Percentiles rank a stretch among this genome's conserved stretches.
Conservation (phyloP, 2,113 vertebrate species). For the Coptodon rendalli region DNA sequence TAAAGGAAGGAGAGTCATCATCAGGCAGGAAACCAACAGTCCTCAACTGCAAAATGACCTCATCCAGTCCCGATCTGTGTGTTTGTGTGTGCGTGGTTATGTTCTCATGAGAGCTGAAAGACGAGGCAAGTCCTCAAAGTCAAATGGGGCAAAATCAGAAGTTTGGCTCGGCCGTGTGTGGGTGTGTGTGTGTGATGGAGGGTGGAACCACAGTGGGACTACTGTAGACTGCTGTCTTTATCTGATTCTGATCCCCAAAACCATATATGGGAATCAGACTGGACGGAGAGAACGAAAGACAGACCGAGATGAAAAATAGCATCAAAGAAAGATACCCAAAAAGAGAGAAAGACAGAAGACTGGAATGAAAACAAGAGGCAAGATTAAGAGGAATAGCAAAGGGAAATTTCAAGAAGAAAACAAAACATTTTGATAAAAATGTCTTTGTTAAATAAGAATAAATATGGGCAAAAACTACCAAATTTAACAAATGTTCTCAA, state of each 20-base stretch:
- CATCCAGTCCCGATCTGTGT: slow-evolving; percentile 14
- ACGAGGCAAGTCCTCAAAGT: background rate
- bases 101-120: slow-evolving; percentile 2
- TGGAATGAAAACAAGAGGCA: fast-evolving
- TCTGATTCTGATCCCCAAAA: slow-evolving; percentile 16
- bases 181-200: background rate
- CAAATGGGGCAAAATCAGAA: background rate
- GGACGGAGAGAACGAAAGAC: background rate
- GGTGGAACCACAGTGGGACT: slow-evolving; percentile 27
- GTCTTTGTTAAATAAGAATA: background rate
- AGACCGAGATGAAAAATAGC: background rate
- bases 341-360: background rate
- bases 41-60: slow-evolving; percentile 53
- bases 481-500: background rate
- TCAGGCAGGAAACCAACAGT: slow-evolving; percentile 53
- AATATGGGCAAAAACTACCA: background rate
- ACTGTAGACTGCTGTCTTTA: slow-evolving; percentile 33
- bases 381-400: background rate
- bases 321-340: background rate
- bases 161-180: background rate
- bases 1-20: slow-evolving; percentile 2
- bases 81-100: background rate
- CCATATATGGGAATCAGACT: slow-evolving; percentile 31
- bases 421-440: background rate
- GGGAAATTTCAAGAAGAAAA: background rate